These are phyloP conservation scores for Enteromius treurensis DNA, from an alignment of 2,797 vertebrate species.

Conservation along the genomic window DNA sequence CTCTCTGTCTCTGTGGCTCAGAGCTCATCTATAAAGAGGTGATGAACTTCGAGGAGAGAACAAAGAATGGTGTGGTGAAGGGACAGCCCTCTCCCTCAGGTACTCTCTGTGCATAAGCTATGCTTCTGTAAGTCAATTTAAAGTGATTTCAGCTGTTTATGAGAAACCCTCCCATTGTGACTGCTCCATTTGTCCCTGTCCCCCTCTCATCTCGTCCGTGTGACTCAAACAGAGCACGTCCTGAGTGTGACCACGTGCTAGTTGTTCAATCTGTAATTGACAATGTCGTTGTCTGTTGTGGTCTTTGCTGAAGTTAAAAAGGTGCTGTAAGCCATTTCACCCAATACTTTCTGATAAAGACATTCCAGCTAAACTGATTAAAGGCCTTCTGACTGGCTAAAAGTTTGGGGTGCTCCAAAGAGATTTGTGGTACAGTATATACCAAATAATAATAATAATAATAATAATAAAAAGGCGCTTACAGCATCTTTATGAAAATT, in stretches of 20 bases:
- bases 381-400: constrained; percentile 10
- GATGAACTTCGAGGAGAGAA: constrained; percentile 99
- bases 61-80: constrained; percentile 99
- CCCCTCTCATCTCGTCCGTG: constrained; percentile 60
- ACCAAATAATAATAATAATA: neutral
- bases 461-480: neutral
- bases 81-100: constrained; percentile 99
- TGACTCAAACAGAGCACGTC: constrained; percentile 28
- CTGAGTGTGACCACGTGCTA: constrained; percentile 13
- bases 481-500: constrained; percentile 23
- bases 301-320: constrained; percentile 3
- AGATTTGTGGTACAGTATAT: neutral
- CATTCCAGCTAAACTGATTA: neutral
- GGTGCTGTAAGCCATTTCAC: constrained; percentile 13
- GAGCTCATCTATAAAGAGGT: constrained; percentile 99
- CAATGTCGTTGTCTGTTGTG: neutral
- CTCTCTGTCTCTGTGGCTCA: constrained; percentile 65
- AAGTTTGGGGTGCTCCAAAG: neutral
- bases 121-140: constrained; percentile 86
- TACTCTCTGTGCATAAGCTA: constrained; percentile 93
- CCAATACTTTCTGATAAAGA: neutral
- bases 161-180: constrained; percentile 73
- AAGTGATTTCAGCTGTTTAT: constrained; percentile 74
- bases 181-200: constrained; percentile 74
- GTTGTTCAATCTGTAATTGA: constrained; percentile 5